phyloP scores from a whole-genome alignment of 64 coral and sea anemone species.

The Platygyra sinensis region DNA sequence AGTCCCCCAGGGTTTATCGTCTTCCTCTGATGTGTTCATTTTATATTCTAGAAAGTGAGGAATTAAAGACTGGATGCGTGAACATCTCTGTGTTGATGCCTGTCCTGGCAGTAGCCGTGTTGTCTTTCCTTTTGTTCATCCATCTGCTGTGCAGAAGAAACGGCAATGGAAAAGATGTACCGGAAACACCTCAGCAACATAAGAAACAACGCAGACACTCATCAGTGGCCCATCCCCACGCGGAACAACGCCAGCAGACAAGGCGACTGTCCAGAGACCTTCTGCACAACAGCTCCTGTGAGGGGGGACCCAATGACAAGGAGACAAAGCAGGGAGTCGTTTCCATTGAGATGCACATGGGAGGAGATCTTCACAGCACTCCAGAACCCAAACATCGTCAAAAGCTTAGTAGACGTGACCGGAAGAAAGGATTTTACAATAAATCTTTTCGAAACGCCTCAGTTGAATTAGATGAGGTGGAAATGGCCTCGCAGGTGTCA shows the following conservation, averaged over 20 bases:
- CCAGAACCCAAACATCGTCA: too few species aligned
- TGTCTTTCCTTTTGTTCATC: slow-evolving; percentile 9
- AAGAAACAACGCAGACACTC: not conserved
- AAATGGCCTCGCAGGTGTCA: not conserved
- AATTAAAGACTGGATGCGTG: not conserved
- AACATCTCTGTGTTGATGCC: slow-evolving; percentile 25
- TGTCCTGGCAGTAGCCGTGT: slow-evolving; percentile 22
- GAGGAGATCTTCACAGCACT: not conserved
- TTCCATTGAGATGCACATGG: slow-evolving; percentile 28
- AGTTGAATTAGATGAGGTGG: not conserved
- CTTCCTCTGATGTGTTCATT: not conserved
- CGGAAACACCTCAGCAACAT: not conserved
- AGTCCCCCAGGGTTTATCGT: not conserved
- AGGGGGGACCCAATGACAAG: not conserved
- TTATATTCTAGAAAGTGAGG: not conserved
- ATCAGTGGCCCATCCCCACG: not conserved
- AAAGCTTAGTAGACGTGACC: not conserved
- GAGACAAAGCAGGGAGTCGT: slow-evolving; percentile 19
- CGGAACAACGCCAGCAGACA: slow-evolving; percentile 2
- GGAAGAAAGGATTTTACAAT: not conserved
- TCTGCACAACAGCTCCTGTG: not conserved
- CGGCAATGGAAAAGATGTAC: not conserved
- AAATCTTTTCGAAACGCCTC: not conserved
- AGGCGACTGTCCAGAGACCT: not conserved
- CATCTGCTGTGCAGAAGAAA: slow-evolving; percentile 10